Conservation (phyloP, 2,113 vertebrate genomes). For the Nicator chloris region DNA sequence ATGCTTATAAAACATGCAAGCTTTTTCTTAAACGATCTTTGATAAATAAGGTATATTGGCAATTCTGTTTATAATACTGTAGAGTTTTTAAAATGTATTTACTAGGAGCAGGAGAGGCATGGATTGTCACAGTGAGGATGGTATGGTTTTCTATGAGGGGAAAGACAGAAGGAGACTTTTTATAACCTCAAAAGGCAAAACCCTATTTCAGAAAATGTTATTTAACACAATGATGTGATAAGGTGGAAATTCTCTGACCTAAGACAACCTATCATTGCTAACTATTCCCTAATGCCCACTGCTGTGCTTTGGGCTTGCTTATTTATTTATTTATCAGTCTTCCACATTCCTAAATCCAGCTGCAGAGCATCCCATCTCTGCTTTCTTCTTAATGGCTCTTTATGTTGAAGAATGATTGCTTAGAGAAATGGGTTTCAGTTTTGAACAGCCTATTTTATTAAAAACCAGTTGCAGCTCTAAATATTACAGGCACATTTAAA, state of each 20-base stretch:
- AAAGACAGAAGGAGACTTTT: background rate
- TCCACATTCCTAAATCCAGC: slow-evolving; percentile 32
- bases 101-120: background rate
- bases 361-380: background rate
- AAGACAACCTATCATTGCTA: slow-evolving; percentile 72
- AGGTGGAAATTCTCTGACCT: slow-evolving; percentile 69
- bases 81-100: background rate
- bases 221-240: slow-evolving; percentile 71
- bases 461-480: background rate
- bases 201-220: slow-evolving; percentile 62
- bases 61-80: background rate
- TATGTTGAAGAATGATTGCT: background rate
- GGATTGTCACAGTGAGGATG: background rate
- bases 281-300: slow-evolving; percentile 74
- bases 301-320: slow-evolving; percentile 65
- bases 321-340: slow-evolving; percentile 65
- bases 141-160: background rate
- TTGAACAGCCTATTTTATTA: background rate
- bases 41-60: slow-evolving; percentile 5
- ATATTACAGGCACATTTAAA: background rate
- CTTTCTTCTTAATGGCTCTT: background rate
- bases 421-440: background rate
- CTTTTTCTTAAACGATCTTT: slow-evolving; percentile 10
- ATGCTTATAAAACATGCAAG: slow-evolving; percentile 39
- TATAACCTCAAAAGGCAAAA: background rate